A percentile compares a stretch with the other conserved stretches of the same genome.
Evolutionary conservation across 1,140 invertebrate genomes (phyloP).

Genomic region (Brachystomella parvula): DNA sequence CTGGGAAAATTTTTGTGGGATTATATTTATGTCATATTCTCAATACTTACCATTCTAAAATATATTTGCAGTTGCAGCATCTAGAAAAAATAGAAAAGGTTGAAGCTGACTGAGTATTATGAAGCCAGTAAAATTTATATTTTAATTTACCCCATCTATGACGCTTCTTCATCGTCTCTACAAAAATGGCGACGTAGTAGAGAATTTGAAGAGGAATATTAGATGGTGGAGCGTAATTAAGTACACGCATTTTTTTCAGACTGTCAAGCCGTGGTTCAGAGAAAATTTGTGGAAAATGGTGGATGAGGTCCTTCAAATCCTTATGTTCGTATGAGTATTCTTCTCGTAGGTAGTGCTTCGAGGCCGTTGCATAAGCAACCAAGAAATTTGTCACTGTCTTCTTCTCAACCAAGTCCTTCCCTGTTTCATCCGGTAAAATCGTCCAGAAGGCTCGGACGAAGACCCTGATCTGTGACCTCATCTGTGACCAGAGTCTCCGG

Average conservation of each 20-base stretch:
- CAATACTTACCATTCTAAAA: background rate
- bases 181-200: constrained; percentile 1
- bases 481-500: constrained; percentile 7
- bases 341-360: constrained; percentile 26
- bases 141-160: constrained; percentile 1
- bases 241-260: background rate
- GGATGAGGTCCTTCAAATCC: constrained; percentile 18
- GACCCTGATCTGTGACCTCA: background rate
- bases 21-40: no score
- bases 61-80: background rate
- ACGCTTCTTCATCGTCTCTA: background rate
- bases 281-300: constrained; percentile 15
- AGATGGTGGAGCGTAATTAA: constrained; percentile 11
- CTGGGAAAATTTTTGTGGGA: no score
- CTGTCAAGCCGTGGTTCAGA: background rate
- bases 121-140: background rate
- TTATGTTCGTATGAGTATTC: constrained; percentile 27
- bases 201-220: background rate
- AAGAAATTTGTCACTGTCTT: constrained; percentile 23
- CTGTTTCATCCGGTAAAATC: background rate
- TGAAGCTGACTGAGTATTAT: background rate
- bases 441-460: constrained; percentile 3
- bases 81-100: background rate
- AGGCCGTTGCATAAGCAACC: constrained; percentile 23
- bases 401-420: constrained; percentile 23